phyloP scores from a whole-genome alignment of 37 sponge, comb jelly and placozoan genomes.

The Chondrosia reniformis region DNA sequence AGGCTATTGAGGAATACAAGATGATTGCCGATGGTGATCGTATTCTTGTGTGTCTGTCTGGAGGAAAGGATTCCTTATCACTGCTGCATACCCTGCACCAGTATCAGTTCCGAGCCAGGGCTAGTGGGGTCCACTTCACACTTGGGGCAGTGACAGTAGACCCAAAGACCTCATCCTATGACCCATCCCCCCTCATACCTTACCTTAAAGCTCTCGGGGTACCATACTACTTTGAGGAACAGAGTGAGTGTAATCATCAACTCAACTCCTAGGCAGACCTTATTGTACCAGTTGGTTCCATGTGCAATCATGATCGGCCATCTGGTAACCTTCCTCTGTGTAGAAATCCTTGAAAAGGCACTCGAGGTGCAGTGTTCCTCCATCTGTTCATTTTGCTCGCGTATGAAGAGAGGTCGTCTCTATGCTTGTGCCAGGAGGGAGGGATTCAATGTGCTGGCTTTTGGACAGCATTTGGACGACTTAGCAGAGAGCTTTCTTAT shows the following conservation, averaged over 20 bases:
- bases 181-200: conserved; percentile 85
- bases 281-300: too few relatives aligned
- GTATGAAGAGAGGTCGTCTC: conserved; percentile 90
- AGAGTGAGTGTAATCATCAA: conserved; percentile 70
- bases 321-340: too few relatives aligned
- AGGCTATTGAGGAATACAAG: conserved; percentile 79
- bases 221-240: conserved; percentile 84
- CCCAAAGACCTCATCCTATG: conserved; percentile 72
- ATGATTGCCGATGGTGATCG: conserved; percentile 84
- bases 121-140: conserved; percentile 66
- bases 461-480: conserved; percentile 95
- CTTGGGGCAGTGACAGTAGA: conserved; percentile 92
- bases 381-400: conserved; percentile 89
- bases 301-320: too few relatives aligned
- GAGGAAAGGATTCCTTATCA: conserved; percentile 94
- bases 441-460: conserved; percentile 87
- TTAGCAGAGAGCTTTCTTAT: conserved; percentile 94
- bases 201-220: conserved; percentile 75
- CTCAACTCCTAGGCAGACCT: too few relatives aligned
- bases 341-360: conserved; percentile 82
- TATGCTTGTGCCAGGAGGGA: conserved; percentile 79
- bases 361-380: conserved; percentile 59
- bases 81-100: conserved; percentile 85
- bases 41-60: conserved; percentile 87
- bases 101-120: conserved; percentile 71